phyloP scores from a whole-genome alignment of 2,797 vertebrate genomes.

The Acipenser transmontanus region DNA sequence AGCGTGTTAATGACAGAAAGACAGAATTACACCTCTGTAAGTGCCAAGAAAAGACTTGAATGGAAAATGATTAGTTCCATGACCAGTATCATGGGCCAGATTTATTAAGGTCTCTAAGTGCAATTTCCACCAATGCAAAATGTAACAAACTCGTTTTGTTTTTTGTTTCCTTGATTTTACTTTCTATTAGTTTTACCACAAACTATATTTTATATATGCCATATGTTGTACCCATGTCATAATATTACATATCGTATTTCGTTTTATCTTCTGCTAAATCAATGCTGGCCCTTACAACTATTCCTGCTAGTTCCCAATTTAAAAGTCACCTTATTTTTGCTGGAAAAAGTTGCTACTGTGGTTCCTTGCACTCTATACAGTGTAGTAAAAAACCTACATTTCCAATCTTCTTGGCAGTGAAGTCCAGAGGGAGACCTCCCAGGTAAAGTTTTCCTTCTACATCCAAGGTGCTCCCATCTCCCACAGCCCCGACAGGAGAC shows the following conservation, averaged over 20 bases:
- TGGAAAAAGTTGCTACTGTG: neutral
- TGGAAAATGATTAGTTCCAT: too few relatives aligned
- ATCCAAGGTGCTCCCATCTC: slow-evolving; percentile 73
- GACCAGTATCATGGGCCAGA: too few relatives aligned
- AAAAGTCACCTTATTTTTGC: neutral
- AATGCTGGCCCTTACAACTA: neutral
- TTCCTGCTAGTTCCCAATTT: neutral
- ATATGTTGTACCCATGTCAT: too few relatives aligned
- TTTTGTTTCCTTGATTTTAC: too few relatives aligned
- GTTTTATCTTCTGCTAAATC: too few relatives aligned
- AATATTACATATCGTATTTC: too few relatives aligned
- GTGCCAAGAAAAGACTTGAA: neutral
- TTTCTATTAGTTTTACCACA: too few relatives aligned
- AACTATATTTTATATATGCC: too few relatives aligned
- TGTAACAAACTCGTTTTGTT: too few relatives aligned
- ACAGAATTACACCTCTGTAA: neutral
- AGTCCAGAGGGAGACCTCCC: slow-evolving; percentile 71
- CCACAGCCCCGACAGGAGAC: slow-evolving; percentile 42
- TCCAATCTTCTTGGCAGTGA: slow-evolving; percentile 64
- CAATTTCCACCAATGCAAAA: too few relatives aligned
- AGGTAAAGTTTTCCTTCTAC: slow-evolving; percentile 77
- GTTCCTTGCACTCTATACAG: too few relatives aligned
- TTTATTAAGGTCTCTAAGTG: too few relatives aligned
- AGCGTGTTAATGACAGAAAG: slow-evolving; percentile 9
- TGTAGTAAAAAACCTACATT: slow-evolving; percentile 58